A percentile compares a stretch with the other conserved stretches of the same genome.
phyloP scores from a whole-genome alignment of 2,797 vertebrate species.

The Typhlichthys eigenmanni region DNA sequence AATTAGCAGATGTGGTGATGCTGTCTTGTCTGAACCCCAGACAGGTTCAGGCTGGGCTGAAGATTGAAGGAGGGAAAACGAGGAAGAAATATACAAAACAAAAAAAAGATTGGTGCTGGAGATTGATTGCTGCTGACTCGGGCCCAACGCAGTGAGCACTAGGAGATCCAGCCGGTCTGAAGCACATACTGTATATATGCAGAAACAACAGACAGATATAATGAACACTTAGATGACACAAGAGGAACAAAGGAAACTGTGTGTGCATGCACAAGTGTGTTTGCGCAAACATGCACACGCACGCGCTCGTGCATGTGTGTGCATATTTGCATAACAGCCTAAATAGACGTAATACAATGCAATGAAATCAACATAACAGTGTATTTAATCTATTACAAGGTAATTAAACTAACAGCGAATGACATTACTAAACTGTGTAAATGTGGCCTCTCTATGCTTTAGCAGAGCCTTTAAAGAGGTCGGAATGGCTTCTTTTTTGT shows the following conservation, averaged over 20 bases:
- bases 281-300: neutral
- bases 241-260: neutral
- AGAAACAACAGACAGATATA: constrained; percentile 7
- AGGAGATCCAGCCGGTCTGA: constrained; percentile 21
- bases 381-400: neutral
- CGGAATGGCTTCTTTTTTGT: too few species aligned
- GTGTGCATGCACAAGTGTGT: neutral
- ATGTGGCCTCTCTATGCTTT: too few species aligned
- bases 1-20: constrained; percentile 44
- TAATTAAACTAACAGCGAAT: too few species aligned
- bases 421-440: too few species aligned
- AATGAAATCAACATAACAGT: constrained; percentile 1
- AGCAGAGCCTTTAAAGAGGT: too few species aligned
- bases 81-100: constrained; percentile 13
- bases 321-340: neutral
- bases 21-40: constrained; percentile 37
- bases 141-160: constrained; percentile 30
- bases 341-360: neutral
- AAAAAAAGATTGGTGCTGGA: constrained; percentile 28
- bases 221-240: constrained; percentile 16
- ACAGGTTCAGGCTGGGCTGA: constrained; percentile 20
- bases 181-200: constrained; percentile 6
- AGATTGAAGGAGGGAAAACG: constrained; percentile 21
- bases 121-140: constrained; percentile 49
- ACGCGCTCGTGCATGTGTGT: neutral